Conservation (phyloP, 2,797 vertebrate genomes). For the Pangasius sanitwongsei region DNA sequence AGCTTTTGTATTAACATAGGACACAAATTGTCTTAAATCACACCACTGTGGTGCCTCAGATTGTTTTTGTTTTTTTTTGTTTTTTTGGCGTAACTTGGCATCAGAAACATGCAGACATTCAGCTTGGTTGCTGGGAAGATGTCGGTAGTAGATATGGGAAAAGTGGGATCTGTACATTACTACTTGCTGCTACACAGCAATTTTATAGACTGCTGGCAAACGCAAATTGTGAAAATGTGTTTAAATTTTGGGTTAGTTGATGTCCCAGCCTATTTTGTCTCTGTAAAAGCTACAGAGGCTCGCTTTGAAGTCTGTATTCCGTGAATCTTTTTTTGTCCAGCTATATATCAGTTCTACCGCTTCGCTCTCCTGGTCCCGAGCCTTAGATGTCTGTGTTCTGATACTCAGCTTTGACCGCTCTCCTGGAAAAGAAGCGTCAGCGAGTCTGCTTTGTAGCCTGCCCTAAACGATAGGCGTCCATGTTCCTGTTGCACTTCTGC, state of each 20-base stretch:
- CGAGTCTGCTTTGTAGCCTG: constrained; percentile 13
- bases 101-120: neutral
- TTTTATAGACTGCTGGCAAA: neutral
- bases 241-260: too few relatives aligned
- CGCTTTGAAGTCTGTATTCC: neutral
- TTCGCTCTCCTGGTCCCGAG: neutral
- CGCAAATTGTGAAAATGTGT: neutral
- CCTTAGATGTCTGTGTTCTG: constrained; percentile 24
- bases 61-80: neutral
- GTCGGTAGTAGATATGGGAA: neutral
- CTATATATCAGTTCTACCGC: neutral
- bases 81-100: neutral
- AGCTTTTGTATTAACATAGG: neutral
- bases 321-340: neutral
- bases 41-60: neutral
- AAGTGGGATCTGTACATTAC: neutral
- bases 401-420: constrained; percentile 19
- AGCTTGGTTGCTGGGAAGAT: neutral
- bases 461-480: constrained; percentile 15
- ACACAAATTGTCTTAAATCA: neutral
- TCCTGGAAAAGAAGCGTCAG: constrained; percentile 12
- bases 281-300: neutral
- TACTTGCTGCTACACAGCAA: too few relatives aligned
- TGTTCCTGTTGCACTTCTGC: constrained; percentile 37
- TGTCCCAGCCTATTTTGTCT: neutral